These are phyloP conservation scores for Perodicticus potto DNA, from an alignment of 2,797 vertebrate genomes.

Conservation along the genomic window DNA sequence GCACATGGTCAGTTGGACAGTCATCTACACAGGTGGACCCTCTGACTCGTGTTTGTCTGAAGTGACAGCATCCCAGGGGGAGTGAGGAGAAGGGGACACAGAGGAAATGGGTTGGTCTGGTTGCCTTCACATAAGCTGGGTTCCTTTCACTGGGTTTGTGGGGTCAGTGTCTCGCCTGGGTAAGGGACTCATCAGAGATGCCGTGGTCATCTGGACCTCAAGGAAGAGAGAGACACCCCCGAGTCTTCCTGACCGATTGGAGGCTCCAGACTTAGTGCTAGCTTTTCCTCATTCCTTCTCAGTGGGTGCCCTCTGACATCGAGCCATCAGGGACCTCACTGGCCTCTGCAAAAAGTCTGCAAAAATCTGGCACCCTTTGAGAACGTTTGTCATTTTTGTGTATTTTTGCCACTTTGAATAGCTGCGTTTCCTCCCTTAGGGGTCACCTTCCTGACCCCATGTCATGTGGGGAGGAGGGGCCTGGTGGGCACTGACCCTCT, in stretches of 20 bases:
- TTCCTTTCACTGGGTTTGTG: background rate
- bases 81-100: background rate
- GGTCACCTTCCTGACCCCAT: fast-evolving
- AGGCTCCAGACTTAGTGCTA: background rate
- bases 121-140: background rate
- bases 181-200: background rate
- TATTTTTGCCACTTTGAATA: background rate
- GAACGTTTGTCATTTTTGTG: background rate
- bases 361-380: background rate
- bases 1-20: background rate
- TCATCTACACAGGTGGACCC: fast-evolving
- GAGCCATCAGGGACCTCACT: background rate
- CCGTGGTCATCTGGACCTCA: background rate
- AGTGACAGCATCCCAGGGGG: background rate
- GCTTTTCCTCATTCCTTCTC: too few relatives aligned
- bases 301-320: fast-evolving
- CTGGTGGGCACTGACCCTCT: background rate
- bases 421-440: background rate
- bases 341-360: background rate
- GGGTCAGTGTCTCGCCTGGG: fast-evolving
- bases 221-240: too few relatives aligned
- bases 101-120: background rate
- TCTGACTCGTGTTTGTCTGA: background rate
- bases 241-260: background rate
- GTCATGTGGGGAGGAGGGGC: background rate